phyloP scores from a whole-genome alignment of 2,888 invertebrate species.

The Argynnis bischoffii region DNA sequence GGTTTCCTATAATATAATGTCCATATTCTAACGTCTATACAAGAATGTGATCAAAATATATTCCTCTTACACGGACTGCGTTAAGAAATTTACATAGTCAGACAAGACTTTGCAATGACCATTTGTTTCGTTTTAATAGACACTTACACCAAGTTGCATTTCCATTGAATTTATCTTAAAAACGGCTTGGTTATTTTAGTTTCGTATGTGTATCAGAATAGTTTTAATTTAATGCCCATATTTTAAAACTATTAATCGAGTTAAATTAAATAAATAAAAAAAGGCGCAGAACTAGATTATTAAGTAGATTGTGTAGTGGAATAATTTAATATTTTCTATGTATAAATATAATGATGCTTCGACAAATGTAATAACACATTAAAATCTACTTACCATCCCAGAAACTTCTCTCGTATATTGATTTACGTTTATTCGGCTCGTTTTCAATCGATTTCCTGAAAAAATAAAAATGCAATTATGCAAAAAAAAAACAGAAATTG shows the following conservation, averaged over 20 bases:
- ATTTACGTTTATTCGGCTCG: conserved; percentile 65
- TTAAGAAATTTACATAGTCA: conserved; percentile 34
- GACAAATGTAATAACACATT: not conserved
- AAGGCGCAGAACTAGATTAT: too few species aligned
- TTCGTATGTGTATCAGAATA: too few species aligned
- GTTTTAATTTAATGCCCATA: too few species aligned
- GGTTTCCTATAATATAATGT: conserved; percentile 48
- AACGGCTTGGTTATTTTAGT: not conserved
- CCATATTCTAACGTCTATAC: conserved; percentile 38
- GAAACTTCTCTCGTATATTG: conserved; percentile 65
- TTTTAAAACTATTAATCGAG: too few species aligned
- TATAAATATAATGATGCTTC: not conserved
- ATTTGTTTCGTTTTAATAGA: too few species aligned
- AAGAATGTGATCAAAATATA: conserved; percentile 51
- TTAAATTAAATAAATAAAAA: too few species aligned
- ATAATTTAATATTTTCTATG: too few species aligned
- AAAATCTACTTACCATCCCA: conserved; percentile 68
- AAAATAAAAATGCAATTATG: conserved; percentile 40
- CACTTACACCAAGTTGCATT: not conserved
- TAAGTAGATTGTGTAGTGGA: too few species aligned
- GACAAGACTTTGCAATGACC: conserved; percentile 35
- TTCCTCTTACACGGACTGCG: conserved; percentile 46
- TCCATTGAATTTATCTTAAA: not conserved
- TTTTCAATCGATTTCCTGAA: conserved; percentile 64
- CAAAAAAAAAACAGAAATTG: not conserved